phyloP scores from a whole-genome alignment of 2,113 vertebrate species.

The Elgaria multicarinata region DNA sequence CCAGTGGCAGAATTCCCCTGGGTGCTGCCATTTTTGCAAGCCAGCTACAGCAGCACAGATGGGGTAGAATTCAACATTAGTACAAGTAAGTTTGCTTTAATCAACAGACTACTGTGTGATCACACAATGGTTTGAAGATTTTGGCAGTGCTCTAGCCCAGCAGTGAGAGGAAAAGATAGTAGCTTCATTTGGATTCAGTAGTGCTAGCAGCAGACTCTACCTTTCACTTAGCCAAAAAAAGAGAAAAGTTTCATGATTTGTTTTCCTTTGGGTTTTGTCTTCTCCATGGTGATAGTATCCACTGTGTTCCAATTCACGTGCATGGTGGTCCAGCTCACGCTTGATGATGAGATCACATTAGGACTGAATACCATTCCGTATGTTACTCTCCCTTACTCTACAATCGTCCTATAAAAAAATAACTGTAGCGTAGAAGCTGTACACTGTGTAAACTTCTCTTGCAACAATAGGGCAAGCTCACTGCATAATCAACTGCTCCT shows the following conservation, averaged over 20 bases:
- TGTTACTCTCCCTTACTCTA: constrained; percentile 50
- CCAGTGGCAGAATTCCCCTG: not conserved
- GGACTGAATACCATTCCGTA: constrained; percentile 49
- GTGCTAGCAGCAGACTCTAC: not conserved
- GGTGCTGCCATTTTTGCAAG: not conserved
- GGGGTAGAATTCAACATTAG: not conserved
- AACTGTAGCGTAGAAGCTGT: constrained; percentile 18
- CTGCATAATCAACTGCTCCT: constrained; percentile 17
- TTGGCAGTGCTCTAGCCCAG: accelerated
- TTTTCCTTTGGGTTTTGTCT: constrained; percentile 56
- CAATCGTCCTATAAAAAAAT: constrained; percentile 46
- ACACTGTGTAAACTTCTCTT: not conserved
- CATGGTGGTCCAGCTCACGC: constrained; percentile 52
- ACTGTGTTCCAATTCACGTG: constrained; percentile 33
- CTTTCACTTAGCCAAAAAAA: not conserved
- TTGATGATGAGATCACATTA: constrained; percentile 37
- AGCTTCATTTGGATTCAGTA: constrained; percentile 22
- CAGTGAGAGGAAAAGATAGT: constrained; percentile 16
- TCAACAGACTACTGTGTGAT: not conserved
- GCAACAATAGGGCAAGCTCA: accelerated
- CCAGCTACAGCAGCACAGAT: not conserved
- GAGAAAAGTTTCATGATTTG: not conserved
- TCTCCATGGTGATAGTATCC: constrained; percentile 16
- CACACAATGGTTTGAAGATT: not conserved
- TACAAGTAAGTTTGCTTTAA: accelerated